Conservation (phyloP, 92 coral and sea anemone genomes). For the Heteractis magnifica region DNA sequence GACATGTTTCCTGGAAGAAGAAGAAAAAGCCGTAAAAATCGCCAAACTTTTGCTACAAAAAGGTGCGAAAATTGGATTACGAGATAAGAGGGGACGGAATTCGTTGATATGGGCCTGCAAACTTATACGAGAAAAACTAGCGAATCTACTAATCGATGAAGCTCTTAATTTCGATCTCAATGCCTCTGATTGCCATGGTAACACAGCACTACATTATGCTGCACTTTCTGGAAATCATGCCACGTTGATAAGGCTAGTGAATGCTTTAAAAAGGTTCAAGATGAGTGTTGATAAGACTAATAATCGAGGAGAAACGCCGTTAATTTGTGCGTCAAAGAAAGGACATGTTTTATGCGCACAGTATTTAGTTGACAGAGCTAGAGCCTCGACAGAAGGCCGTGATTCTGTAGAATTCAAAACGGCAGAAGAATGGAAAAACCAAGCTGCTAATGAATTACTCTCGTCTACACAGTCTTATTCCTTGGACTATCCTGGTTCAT, state of each 20-base stretch:
- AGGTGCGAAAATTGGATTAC: constrained; percentile 70
- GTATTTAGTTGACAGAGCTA: constrained; percentile 64
- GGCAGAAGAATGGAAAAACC: constrained; percentile 70
- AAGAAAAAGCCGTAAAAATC: constrained; percentile 69
- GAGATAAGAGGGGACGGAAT: constrained; percentile 63
- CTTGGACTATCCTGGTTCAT: background rate
- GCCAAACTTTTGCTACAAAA: constrained; percentile 54
- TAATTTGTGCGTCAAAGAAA: constrained; percentile 70
- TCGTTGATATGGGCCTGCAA: constrained; percentile 74
- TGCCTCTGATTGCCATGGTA: constrained; percentile 60
- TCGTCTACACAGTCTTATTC: background rate
- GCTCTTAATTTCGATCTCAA: constrained; percentile 70
- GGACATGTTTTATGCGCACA: constrained; percentile 62
- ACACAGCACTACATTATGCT: constrained; percentile 76
- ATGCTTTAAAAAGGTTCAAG: constrained; percentile 55
- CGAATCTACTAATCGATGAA: constrained; percentile 64
- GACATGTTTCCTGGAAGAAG: constrained; percentile 74
- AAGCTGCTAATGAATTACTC: constrained; percentile 4
- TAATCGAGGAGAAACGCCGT: constrained; percentile 72
- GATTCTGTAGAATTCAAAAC: constrained; percentile 58
- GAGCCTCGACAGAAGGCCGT: constrained; percentile 64
- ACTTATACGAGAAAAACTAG: constrained; percentile 68
- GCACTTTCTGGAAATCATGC: constrained; percentile 72
- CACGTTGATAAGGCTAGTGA: constrained; percentile 59
- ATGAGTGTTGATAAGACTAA: constrained; percentile 67